Percentiles rank a stretch among this genome's conserved stretches.
phyloP scores from a whole-genome alignment of 1,140 invertebrate genomes.

The Choristoneura fumiferana region DNA sequence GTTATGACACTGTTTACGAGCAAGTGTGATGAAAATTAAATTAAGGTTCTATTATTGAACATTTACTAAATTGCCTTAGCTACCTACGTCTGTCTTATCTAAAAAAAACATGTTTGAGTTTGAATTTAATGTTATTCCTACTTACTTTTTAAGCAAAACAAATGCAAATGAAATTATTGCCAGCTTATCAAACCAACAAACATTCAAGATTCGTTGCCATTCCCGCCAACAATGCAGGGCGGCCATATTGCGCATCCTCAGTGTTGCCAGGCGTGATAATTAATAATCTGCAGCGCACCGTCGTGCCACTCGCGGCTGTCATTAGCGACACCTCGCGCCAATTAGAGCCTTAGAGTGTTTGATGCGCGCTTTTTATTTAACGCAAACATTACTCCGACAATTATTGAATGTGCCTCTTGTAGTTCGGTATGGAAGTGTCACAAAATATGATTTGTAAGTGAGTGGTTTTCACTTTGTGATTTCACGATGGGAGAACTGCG shows the following conservation, averaged over 20 bases:
- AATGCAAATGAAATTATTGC: too few species aligned
- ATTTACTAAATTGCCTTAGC: too few species aligned
- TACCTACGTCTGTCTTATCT: too few species aligned
- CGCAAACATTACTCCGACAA: slow-evolving; percentile 41
- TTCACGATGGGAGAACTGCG: background rate
- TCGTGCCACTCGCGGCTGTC: slow-evolving; percentile 64
- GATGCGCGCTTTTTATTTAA: slow-evolving; percentile 59
- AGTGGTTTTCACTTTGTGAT: slow-evolving; percentile 15
- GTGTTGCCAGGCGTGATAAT: slow-evolving; percentile 74
- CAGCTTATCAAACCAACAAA: background rate
- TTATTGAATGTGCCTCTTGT: slow-evolving; percentile 49
- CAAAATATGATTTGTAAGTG: slow-evolving; percentile 8
- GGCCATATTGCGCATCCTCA: slow-evolving; percentile 58
- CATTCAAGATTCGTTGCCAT: slow-evolving; percentile 11
- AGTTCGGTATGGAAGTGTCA: slow-evolving; percentile 35
- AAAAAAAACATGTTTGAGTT: too few species aligned
- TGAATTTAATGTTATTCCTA: too few species aligned
- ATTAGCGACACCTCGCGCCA: slow-evolving; percentile 75
- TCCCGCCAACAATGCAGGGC: slow-evolving; percentile 59
- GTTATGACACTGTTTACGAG: too few species aligned
- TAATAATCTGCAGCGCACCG: slow-evolving; percentile 70
- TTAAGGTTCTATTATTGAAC: too few species aligned
- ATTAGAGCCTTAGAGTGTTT: slow-evolving; percentile 50
- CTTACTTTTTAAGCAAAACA: too few species aligned
- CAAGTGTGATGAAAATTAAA: too few species aligned